These are phyloP conservation scores for Cosmopolites sordidus DNA, from an alignment of 2,888 invertebrate genomes.

Conservation along the genomic window DNA sequence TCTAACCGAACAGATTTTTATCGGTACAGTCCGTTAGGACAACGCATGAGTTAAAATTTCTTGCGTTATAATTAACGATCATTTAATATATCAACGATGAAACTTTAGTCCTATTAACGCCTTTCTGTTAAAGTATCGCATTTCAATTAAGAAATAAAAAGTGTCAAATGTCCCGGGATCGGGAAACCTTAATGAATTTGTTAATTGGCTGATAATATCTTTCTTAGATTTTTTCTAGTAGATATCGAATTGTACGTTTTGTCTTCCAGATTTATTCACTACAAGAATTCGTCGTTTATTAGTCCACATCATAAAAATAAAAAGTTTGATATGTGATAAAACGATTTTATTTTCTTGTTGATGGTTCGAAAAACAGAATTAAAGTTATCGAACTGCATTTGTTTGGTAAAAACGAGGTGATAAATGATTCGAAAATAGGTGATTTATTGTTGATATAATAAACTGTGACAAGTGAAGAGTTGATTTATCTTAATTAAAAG, in stretches of 20 bases:
- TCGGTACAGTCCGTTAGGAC: too few species aligned
- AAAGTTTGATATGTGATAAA: background rate
- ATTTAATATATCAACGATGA: conserved; percentile 12
- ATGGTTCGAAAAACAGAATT: too few species aligned
- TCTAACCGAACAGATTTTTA: too few species aligned
- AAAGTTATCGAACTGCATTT: too few species aligned
- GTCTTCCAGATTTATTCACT: background rate
- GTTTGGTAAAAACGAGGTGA: too few species aligned
- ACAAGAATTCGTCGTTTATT: background rate
- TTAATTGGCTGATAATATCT: conserved; percentile 17
- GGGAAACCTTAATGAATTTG: conserved; percentile 10
- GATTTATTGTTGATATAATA: too few species aligned
- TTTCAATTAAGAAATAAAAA: conserved; percentile 25
- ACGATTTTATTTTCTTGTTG: too few species aligned
- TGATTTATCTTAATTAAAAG: too few species aligned
- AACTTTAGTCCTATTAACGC: conserved; percentile 16
- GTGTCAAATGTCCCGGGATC: conserved; percentile 19
- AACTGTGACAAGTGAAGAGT: too few species aligned
- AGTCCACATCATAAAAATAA: background rate
- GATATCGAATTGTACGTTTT: background rate
- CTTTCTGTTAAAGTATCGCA: conserved; percentile 19
- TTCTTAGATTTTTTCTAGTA: background rate
- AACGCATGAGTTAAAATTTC: conserved; percentile 10
- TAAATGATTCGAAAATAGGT: too few species aligned
- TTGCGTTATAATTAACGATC: conserved; percentile 9